phyloP scores from a whole-genome alignment of 1,140 invertebrate species.

The Formica exsecta region DNA sequence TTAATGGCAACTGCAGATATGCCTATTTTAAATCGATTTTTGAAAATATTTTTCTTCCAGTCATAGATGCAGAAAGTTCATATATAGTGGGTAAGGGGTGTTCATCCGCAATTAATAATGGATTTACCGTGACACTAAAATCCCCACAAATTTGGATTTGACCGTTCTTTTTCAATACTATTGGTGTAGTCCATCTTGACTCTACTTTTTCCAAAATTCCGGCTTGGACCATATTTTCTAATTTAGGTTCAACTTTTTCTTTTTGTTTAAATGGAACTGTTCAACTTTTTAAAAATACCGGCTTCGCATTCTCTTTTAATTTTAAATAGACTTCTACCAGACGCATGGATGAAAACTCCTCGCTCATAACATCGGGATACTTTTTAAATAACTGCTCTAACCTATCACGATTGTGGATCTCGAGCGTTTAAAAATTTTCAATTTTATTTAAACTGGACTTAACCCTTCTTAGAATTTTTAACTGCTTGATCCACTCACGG shows the following conservation, averaged over 20 bases:
- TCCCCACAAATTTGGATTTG: not conserved
- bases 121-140: not conserved
- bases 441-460: not conserved
- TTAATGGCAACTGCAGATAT: constrained; percentile 74
- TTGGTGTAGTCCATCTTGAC: constrained; percentile 66
- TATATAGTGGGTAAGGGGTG: not conserved
- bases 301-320: constrained; percentile 36
- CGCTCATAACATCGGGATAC: too few species aligned
- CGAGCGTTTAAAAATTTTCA: not conserved
- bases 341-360: too few species aligned
- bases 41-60: not conserved
- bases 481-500: constrained; percentile 4
- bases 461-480: not conserved
- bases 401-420: not conserved
- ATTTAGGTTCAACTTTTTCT: constrained; percentile 76
- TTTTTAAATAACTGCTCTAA: too few species aligned
- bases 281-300: constrained; percentile 41
- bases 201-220: constrained; percentile 62
- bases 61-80: not conserved
- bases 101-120: not conserved
- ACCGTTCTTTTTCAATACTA: too few species aligned
- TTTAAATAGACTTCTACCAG: not conserved
- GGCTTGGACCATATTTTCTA: constrained; percentile 78
- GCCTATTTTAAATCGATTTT: not conserved
- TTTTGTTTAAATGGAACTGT: constrained; percentile 35